Conservation (phyloP, 2,113 vertebrate genomes). For the Charina bottae region DNA sequence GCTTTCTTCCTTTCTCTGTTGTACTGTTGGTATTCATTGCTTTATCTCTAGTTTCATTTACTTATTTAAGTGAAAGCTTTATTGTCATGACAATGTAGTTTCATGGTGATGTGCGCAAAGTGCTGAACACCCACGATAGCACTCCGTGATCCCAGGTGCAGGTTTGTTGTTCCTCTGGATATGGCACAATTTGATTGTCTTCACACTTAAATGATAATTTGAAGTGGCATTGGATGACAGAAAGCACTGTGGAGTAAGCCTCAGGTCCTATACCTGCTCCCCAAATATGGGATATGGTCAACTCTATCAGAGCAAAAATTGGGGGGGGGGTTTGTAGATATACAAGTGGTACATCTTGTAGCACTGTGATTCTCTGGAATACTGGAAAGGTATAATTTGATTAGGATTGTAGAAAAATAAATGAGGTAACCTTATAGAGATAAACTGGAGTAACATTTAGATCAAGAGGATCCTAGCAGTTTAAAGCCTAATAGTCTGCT, state of each 20-base stretch:
- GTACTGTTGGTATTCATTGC: background rate
- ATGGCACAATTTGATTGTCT: background rate
- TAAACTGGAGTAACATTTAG: background rate
- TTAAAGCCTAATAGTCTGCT: background rate
- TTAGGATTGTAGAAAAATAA: background rate
- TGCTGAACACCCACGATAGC: background rate
- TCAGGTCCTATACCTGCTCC: background rate
- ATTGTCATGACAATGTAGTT: background rate
- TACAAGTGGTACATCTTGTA: background rate
- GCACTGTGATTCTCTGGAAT: background rate
- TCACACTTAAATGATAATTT: background rate
- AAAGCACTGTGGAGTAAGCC: background rate
- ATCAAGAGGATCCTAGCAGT: background rate
- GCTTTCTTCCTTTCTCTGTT: background rate
- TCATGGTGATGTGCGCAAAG: background rate
- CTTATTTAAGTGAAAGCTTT: background rate
- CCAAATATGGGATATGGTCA: background rate
- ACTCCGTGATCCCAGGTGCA: background rate
- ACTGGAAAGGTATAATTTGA: background rate
- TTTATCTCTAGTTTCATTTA: background rate
- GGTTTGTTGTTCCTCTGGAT: background rate
- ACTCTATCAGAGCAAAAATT: background rate
- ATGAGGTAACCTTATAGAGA: background rate
- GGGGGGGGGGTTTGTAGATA: background rate
- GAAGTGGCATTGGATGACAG: background rate